Percentiles rank a stretch among this genome's conserved stretches.
Evolutionary conservation across 2,888 invertebrate species (phyloP).

Genomic region (Chloroclystis v-ata): DNA sequence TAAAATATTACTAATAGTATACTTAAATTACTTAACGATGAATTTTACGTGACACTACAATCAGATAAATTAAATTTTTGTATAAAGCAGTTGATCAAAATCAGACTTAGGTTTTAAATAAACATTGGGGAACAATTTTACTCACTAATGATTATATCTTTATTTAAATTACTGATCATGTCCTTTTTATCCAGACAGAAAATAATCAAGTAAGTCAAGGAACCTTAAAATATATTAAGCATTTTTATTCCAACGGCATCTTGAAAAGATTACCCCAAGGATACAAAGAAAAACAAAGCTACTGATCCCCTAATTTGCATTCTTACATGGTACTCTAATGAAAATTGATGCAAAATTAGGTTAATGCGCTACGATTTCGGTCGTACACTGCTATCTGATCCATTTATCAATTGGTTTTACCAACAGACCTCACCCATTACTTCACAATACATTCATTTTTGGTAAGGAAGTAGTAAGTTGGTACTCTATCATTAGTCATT

Average conservation of each 20-base stretch:
- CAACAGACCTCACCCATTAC: neutral
- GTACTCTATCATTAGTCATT: too few relatives aligned
- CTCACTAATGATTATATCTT: too few relatives aligned
- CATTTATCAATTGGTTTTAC: slow-evolving; percentile 1
- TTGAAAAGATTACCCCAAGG: slow-evolving; percentile 8
- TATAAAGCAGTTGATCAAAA: too few relatives aligned
- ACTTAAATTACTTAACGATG: too few relatives aligned
- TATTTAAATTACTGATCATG: too few relatives aligned
- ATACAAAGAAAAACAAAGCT: slow-evolving; percentile 16
- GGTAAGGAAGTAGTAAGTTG: neutral
- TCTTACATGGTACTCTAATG: neutral
- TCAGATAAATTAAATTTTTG: too few relatives aligned
- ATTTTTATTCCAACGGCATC: slow-evolving; percentile 10
- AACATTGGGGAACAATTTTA: too few relatives aligned
- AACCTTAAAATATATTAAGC: neutral
- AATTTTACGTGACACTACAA: too few relatives aligned
- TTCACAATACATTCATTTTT: neutral
- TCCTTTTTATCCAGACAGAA: too few relatives aligned
- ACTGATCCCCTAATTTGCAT: slow-evolving; percentile 12
- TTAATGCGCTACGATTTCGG: slow-evolving; percentile 3
- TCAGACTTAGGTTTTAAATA: too few relatives aligned
- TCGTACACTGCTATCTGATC: slow-evolving; percentile 1
- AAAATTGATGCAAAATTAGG: slow-evolving; percentile 14
- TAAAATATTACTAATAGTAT: too few relatives aligned
- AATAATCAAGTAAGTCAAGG: neutral